phyloP scores from a whole-genome alignment of 2,113 vertebrate species.

The Leptodactylus fuscus region DNA sequence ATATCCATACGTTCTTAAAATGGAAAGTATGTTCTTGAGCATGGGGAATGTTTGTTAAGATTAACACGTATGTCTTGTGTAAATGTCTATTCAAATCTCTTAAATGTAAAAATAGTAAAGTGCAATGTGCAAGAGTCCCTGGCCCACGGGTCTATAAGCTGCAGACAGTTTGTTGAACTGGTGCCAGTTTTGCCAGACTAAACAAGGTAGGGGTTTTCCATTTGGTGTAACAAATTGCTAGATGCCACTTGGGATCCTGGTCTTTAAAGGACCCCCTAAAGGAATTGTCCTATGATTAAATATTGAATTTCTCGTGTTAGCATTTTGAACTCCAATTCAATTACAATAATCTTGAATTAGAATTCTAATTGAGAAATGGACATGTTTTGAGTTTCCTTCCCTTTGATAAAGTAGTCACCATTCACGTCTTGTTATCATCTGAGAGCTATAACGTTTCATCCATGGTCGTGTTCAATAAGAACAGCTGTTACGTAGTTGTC shows the following conservation, averaged over 20 bases:
- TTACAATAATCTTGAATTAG: no score
- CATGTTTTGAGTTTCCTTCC: no score
- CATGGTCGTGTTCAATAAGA: no score
- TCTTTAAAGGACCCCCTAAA: not conserved
- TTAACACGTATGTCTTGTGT: not conserved
- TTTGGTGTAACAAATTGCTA: not conserved
- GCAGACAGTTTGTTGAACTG: not conserved
- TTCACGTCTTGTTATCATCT: no score
- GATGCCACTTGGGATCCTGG: not conserved
- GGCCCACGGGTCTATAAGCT: not conserved
- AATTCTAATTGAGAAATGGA: no score
- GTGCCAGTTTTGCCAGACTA: not conserved
- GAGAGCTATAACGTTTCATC: no score
- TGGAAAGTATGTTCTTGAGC: constrained; percentile 11
- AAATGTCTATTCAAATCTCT: not conserved
- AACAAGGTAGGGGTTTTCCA: not conserved
- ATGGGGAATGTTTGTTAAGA: not conserved
- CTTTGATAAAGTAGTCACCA: no score
- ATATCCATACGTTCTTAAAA: not conserved
- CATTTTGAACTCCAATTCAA: no score
- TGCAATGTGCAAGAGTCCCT: not conserved
- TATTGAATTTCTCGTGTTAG: no score
- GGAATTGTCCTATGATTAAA: not conserved
- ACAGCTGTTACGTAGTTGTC: no score
- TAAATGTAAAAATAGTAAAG: not conserved